Conservation (phyloP, 2,888 invertebrate genomes). For the Sinodicranocentrus sp. region DNA sequence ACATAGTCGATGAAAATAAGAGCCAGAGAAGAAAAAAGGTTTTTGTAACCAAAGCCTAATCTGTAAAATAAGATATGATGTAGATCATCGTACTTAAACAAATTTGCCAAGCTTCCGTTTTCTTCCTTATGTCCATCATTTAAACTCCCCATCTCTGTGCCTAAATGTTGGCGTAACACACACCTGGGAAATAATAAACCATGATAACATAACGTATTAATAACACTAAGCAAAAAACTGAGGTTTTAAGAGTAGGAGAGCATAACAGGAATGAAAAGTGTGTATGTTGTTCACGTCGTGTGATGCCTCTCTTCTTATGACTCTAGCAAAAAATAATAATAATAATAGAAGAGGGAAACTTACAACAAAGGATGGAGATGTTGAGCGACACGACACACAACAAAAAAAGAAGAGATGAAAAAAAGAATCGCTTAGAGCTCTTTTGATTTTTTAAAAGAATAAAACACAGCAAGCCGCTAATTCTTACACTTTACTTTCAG, state of each 20-base stretch:
- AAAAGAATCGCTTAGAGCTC: constrained; percentile 55
- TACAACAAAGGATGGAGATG: constrained; percentile 27
- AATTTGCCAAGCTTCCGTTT: too few species aligned
- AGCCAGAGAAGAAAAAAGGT: too few species aligned
- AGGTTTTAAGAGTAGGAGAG: too few species aligned
- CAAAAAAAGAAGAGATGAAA: constrained; percentile 20
- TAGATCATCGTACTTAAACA: too few species aligned
- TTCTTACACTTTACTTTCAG: constrained; percentile 65
- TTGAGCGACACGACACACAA: constrained; percentile 32
- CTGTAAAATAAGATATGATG: too few species aligned
- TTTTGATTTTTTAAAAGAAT: constrained; percentile 59
- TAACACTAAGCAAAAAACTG: not conserved
- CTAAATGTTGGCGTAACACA: too few species aligned
- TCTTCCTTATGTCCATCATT: too few species aligned
- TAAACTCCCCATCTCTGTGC: too few species aligned
- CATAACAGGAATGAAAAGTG: not conserved
- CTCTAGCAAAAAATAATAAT: constrained; percentile 11
- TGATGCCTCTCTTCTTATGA: not conserved
- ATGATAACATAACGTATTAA: not conserved
- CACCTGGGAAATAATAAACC: not conserved
- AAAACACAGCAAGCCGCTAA: constrained; percentile 65
- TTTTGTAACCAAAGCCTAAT: too few species aligned
- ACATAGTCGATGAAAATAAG: too few species aligned
- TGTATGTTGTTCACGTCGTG: constrained; percentile 9
- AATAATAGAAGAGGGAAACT: constrained; percentile 19